Percentiles rank a stretch among this genome's conserved stretches.
Conservation (phyloP, 35 echinoderm and acorn worm genomes). For the Heliocidaris tuberculata region DNA sequence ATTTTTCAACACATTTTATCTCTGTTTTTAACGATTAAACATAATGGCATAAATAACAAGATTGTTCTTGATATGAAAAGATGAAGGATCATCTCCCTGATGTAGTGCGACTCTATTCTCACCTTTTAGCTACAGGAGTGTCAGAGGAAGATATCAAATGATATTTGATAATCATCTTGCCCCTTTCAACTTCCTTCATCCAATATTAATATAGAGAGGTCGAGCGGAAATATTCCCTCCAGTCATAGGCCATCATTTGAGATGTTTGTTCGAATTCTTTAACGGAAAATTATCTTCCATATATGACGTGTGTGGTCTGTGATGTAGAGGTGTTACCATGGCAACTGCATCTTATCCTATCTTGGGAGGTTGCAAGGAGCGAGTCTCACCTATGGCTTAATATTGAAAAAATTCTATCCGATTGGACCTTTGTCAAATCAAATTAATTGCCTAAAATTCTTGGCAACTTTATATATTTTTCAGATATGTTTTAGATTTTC, state of each 20-base stretch:
- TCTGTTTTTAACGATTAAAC: not conserved
- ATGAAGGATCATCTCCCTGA: not conserved
- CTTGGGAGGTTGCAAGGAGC: not conserved
- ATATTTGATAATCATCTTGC: not conserved
- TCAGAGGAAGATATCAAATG: not conserved
- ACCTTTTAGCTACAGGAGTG: not conserved
- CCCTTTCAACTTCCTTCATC: conserved; percentile 1
- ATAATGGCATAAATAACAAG: not conserved
- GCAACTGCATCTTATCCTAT: not conserved
- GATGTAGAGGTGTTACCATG: not conserved
- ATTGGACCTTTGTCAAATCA: not conserved
- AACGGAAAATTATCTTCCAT: conserved; percentile 6
- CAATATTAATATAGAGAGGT: not conserved
- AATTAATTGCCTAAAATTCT: not conserved
- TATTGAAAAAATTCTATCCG: not conserved
- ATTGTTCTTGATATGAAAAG: not conserved
- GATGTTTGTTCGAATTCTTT: conserved; percentile 12
- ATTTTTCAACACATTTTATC: not conserved
- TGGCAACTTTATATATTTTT: not conserved
- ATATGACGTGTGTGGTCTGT: not conserved
- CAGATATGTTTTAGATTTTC: no score
- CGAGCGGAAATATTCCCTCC: conserved; percentile 7
- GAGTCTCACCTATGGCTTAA: not conserved
- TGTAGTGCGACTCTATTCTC: not conserved
- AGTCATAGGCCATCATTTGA: conserved; percentile 16